Percentiles rank a stretch among this genome's conserved stretches.
phyloP scores from a whole-genome alignment of 2,113 vertebrate genomes.

The Triplophysa siluroides region DNA sequence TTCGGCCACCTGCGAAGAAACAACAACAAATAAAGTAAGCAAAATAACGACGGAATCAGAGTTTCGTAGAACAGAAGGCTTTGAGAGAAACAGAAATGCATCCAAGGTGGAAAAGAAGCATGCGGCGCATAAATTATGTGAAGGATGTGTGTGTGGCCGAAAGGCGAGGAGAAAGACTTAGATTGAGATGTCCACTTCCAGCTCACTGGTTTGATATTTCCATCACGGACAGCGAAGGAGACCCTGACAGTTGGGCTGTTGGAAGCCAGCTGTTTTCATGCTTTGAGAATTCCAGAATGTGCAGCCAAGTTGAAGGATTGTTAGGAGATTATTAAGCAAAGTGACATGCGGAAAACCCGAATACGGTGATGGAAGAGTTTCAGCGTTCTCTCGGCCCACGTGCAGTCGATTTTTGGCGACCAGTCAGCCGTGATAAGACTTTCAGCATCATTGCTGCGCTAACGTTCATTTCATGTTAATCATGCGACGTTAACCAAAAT shows the following conservation, averaged over 20 bases:
- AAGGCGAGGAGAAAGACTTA: constrained; percentile 60
- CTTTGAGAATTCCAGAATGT: constrained; percentile 71
- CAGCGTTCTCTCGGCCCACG: constrained; percentile 28
- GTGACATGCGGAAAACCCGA: constrained; percentile 70
- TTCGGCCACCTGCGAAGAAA: constrained; percentile 31
- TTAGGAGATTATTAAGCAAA: constrained; percentile 80
- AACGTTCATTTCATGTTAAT: constrained; percentile 8
- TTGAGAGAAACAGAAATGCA: constrained; percentile 16
- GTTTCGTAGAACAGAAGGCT: neutral
- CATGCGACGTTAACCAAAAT: constrained; percentile 16
- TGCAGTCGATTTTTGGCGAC: neutral
- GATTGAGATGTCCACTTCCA: constrained; percentile 79
- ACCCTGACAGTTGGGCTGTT: constrained; percentile 77
- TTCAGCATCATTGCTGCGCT: constrained; percentile 27
- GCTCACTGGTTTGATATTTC: constrained; percentile 78
- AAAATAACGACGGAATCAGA: neutral
- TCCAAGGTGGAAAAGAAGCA: constrained; percentile 5
- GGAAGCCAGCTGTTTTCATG: constrained; percentile 80
- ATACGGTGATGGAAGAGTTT: constrained; percentile 64
- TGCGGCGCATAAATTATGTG: constrained; percentile 70
- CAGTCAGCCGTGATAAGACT: neutral
- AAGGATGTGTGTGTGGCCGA: constrained; percentile 61
- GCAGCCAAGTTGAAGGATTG: constrained; percentile 74
- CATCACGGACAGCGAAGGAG: constrained; percentile 79
- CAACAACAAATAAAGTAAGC: constrained; percentile 22